phyloP scores from a whole-genome alignment of 2,113 vertebrate species.

The Calidris pygmaea region DNA sequence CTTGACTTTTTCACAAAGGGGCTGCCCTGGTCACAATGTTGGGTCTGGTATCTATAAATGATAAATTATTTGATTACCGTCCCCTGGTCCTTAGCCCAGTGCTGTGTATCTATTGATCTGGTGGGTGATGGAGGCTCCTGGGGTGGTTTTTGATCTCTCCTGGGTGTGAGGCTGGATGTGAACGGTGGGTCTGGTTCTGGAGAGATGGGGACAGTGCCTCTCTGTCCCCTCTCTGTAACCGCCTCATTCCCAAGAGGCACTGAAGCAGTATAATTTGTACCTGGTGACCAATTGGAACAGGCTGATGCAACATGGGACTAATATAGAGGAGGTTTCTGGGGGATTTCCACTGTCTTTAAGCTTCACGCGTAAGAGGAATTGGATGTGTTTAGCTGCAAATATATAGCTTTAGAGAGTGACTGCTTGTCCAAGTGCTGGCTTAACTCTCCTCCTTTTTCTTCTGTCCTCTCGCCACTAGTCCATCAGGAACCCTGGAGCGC shows the following conservation, averaged over 20 bases:
- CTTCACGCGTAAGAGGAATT: background rate
- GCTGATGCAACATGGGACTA: constrained; percentile 12
- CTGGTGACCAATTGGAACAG: constrained; percentile 28
- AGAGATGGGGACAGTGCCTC: background rate
- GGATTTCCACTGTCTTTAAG: background rate
- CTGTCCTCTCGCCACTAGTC: background rate
- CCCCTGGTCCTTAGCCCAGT: background rate
- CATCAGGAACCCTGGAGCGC: background rate
- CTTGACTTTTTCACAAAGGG: background rate
- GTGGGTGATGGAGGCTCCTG: background rate
- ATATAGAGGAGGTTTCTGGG: background rate
- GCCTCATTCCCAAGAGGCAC: background rate
- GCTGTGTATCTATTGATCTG: background rate
- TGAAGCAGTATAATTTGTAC: background rate
- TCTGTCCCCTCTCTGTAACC: background rate
- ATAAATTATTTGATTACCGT: background rate
- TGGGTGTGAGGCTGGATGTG: background rate
- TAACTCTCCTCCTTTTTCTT: constrained; percentile 16
- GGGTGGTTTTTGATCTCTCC: background rate
- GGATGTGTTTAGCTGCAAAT: background rate
- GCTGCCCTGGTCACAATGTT: background rate
- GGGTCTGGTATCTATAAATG: background rate
- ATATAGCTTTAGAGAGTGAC: background rate
- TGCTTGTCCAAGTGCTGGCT: background rate
- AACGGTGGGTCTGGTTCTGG: background rate